Evolutionary conservation across 2,888 invertebrate species (phyloP).

Genomic region (Campoletis raptor): DNA sequence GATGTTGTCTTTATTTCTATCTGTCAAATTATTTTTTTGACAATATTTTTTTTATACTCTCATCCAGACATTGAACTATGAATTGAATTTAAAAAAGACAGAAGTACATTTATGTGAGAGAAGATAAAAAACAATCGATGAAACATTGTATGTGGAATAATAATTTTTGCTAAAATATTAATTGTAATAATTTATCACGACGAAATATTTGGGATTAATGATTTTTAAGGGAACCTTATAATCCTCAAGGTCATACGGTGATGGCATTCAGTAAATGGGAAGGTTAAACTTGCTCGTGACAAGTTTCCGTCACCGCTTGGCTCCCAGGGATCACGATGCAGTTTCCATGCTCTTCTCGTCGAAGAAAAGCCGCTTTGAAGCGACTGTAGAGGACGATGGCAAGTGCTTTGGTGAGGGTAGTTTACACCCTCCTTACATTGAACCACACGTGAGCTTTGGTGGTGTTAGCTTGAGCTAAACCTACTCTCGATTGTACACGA

Average conservation of each 20-base stretch:
- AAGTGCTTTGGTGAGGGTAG: conserved; percentile 48
- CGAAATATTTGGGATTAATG: background rate
- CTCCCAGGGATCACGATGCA: conserved; percentile 31
- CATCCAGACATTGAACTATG: background rate
- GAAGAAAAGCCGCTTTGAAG: conserved; percentile 62
- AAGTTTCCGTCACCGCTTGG: conserved; percentile 45
- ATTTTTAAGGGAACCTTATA: conserved; percentile 20
- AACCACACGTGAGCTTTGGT: conserved; percentile 54
- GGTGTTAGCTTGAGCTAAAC: conserved; percentile 47
- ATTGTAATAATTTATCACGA: background rate
- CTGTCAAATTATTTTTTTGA: background rate
- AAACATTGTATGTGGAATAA: background rate
- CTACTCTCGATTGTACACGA: conserved; percentile 20
- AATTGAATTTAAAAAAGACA: background rate
- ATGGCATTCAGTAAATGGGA: background rate
- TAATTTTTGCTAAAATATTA: background rate
- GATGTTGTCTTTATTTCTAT: background rate
- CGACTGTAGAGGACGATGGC: conserved; percentile 35
- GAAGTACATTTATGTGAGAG: background rate
- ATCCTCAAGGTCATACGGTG: conserved; percentile 9
- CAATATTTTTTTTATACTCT: background rate
- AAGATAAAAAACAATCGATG: too few relatives aligned
- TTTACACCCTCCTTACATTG: conserved; percentile 44
- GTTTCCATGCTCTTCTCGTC: conserved; percentile 35
- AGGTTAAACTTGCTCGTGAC: conserved; percentile 32